These are phyloP conservation scores for Papilio aristodemus DNA, from an alignment of 1,140 invertebrate genomes.

Conservation along the genomic window DNA sequence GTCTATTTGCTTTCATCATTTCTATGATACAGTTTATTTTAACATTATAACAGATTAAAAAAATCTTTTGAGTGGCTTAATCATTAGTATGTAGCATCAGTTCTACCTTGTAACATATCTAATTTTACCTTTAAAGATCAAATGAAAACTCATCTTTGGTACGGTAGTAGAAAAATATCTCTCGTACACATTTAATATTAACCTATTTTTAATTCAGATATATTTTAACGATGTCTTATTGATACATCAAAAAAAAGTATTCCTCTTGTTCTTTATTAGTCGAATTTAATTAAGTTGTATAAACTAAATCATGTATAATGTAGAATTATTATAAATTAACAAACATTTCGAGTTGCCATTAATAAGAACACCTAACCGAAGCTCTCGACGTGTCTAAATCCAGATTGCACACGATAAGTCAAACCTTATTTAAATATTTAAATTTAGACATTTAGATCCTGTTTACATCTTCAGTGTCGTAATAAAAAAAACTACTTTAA, in stretches of 20 bases:
- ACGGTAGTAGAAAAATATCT: too few relatives aligned
- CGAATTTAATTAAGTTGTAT: not conserved
- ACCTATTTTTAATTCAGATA: too few relatives aligned
- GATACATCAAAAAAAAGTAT: too few relatives aligned
- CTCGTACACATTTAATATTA: too few relatives aligned
- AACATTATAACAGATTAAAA: not conserved
- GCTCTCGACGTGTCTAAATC: conserved; percentile 12
- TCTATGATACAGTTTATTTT: not conserved
- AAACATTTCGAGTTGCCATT: conserved; percentile 16
- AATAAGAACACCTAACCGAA: conserved; percentile 35
- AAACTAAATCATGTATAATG: not conserved
- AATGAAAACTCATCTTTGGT: too few relatives aligned
- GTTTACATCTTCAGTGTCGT: conserved; percentile 15
- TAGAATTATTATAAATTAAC: conserved; percentile 1
- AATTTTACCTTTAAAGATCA: too few relatives aligned
- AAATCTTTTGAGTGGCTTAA: too few relatives aligned
- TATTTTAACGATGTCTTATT: too few relatives aligned
- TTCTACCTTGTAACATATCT: too few relatives aligned
- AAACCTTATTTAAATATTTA: conserved; percentile 28
- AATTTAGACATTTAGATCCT: conserved; percentile 34
- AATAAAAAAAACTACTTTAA: conserved; percentile 30
- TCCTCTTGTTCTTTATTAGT: too few relatives aligned
- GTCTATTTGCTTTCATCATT: not conserved
- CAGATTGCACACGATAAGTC: conserved; percentile 28
- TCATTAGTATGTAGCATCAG: too few relatives aligned